A percentile compares a stretch with the other conserved stretches of the same genome.
Conservation (phyloP, 2,888 invertebrate species). For the Neocrepidodera transversa region DNA sequence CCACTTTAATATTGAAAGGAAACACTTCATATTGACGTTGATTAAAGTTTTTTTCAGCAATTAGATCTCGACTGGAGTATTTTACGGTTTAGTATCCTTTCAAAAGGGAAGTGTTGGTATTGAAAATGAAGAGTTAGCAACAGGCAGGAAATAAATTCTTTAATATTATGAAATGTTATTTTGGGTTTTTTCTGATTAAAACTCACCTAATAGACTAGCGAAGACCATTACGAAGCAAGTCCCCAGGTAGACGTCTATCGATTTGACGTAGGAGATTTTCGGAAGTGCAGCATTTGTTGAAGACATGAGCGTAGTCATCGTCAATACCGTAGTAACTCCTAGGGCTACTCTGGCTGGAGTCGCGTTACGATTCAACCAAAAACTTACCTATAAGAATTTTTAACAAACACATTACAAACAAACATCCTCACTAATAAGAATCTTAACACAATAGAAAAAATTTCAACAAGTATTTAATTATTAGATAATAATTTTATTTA, state of each 20-base stretch:
- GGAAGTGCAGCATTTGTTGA: slow-evolving; percentile 96
- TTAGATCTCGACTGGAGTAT: too few relatives aligned
- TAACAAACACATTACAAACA: too few relatives aligned
- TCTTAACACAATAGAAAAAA: too few relatives aligned
- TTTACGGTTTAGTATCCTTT: too few relatives aligned
- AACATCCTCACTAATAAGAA: background rate
- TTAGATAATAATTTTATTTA: too few relatives aligned
- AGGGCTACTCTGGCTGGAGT: slow-evolving; percentile 93
- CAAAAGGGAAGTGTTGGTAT: too few relatives aligned
- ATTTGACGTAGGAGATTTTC: slow-evolving; percentile 97
- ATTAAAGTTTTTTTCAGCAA: too few relatives aligned
- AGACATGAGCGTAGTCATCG: slow-evolving; percentile 98
- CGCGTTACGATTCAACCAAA: slow-evolving; percentile 95
- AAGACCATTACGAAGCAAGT: slow-evolving; percentile 99
- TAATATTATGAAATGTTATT: too few relatives aligned
- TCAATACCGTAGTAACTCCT: slow-evolving; percentile 94
- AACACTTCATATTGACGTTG: too few relatives aligned
- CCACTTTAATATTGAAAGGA: too few relatives aligned
- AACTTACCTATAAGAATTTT: slow-evolving; percentile 63
- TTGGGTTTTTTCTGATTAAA: slow-evolving; percentile 17
- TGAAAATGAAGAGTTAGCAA: background rate
- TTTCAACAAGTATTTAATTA: too few relatives aligned
- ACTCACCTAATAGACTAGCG: slow-evolving; percentile 92
- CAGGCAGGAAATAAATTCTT: too few relatives aligned
- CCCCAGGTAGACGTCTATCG: slow-evolving; percentile 96